These are phyloP conservation scores for Matsumurasca onukii DNA, from an alignment of 1,140 invertebrate genomes.

Conservation along the genomic window DNA sequence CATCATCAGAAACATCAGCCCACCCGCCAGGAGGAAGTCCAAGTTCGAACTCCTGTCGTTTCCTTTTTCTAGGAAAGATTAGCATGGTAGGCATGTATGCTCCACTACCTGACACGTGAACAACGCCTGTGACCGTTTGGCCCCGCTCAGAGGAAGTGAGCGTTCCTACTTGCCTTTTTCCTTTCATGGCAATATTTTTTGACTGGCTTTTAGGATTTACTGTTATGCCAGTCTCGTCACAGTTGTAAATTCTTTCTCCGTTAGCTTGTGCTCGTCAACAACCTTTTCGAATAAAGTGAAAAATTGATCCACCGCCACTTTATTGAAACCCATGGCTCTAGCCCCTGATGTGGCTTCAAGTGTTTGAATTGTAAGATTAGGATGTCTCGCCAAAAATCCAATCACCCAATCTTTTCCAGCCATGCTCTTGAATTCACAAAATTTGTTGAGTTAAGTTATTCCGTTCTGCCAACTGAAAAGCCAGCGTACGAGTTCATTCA, in stretches of 20 bases:
- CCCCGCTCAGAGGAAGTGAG: constrained; percentile 46
- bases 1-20: constrained; percentile 42
- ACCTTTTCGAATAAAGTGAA: background rate
- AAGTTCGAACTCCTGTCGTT: constrained; percentile 33
- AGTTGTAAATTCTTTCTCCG: background rate
- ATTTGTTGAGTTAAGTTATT: background rate
- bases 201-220: constrained; percentile 41
- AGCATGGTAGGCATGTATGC: constrained; percentile 49
- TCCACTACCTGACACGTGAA: constrained; percentile 47
- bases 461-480: no score
- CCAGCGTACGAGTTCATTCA: background rate
- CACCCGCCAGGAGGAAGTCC: constrained; percentile 41
- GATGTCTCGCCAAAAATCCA: constrained; percentile 44
- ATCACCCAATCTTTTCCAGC: constrained; percentile 37
- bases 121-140: constrained; percentile 42
- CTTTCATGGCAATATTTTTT: constrained; percentile 41
- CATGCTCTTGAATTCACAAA: background rate
- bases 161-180: constrained; percentile 44
- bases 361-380: constrained; percentile 33
- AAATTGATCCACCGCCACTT: background rate
- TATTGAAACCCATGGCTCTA: constrained; percentile 31
- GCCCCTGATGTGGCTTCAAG: constrained; percentile 31
- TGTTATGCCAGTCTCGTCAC: constrained; percentile 42
- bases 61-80: constrained; percentile 47
- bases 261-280: constrained; percentile 13